Conservation (phyloP, 2,797 vertebrate species). For the Eleutherodactylus coqui region DNA sequence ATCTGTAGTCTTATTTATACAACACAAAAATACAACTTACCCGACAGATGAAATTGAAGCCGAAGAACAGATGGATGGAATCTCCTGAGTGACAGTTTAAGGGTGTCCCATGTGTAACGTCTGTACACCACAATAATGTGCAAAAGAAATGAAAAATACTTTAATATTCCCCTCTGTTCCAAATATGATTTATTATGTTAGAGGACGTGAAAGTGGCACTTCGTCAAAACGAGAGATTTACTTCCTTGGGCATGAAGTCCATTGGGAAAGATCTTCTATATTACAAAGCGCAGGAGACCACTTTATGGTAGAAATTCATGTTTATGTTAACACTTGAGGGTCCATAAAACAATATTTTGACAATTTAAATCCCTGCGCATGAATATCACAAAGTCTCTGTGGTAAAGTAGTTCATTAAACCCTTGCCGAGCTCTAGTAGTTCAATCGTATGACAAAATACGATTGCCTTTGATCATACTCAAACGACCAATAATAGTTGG, state of each 20-base stretch:
- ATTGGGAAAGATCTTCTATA: conserved; percentile 50
- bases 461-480: not conserved
- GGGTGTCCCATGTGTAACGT: conserved; percentile 56
- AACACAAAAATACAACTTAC: conserved; percentile 41
- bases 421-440: conserved; percentile 3
- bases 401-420: conserved; percentile 16
- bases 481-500: not conserved
- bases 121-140: conserved; percentile 52
- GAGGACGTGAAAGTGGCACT: conserved; percentile 57
- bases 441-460: not conserved
- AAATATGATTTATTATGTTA: conserved; percentile 58
- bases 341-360: conserved; percentile 60
- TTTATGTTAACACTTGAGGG: conserved; percentile 50
- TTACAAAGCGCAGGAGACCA: conserved; percentile 41
- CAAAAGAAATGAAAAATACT: conserved; percentile 54
- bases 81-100: conserved; percentile 56
- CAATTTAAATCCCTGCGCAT: conserved; percentile 55
- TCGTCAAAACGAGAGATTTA: conserved; percentile 43
- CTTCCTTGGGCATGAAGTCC: conserved; percentile 39
- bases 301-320: conserved; percentile 50
- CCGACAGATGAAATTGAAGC: conserved; percentile 41
- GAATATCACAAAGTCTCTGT: conserved; percentile 18
- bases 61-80: conserved; percentile 45
- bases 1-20: conserved; percentile 36
- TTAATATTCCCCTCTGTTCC: conserved; percentile 54